Percentiles rank a stretch among this genome's conserved stretches.
Conservation (phyloP, 2,888 invertebrate species). For the Cataglyphis altisquamis region DNA sequence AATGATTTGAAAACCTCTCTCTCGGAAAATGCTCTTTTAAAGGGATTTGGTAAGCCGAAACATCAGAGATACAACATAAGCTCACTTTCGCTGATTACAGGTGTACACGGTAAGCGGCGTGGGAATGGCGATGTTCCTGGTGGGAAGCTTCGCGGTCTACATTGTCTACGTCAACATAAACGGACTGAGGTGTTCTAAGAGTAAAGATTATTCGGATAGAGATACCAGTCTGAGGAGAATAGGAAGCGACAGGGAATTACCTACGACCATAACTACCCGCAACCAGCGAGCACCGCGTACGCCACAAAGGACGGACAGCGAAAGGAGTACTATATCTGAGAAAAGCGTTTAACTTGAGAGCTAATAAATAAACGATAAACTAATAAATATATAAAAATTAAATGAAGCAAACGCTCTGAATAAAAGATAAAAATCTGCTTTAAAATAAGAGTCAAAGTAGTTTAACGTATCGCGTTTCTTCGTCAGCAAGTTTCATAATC, state of each 20-base stretch:
- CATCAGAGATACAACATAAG: neutral
- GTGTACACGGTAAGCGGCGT: conserved; percentile 82
- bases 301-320: conserved; percentile 80
- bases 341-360: conserved; percentile 79
- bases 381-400: neutral
- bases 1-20: neutral
- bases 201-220: conserved; percentile 73
- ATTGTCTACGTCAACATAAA: conserved; percentile 82
- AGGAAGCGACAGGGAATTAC: conserved; percentile 79
- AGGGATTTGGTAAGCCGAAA: neutral
- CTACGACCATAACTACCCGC: conserved; percentile 64
- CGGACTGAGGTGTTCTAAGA: conserved; percentile 77
- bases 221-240: conserved; percentile 81
- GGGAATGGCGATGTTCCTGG: conserved; percentile 83
- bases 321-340: conserved; percentile 81
- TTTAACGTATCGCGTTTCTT: neutral
- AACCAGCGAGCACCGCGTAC: conserved; percentile 57
- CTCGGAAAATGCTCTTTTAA: neutral
- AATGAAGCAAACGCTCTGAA: neutral
- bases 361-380: no score
- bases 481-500: neutral
- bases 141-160: conserved; percentile 83
- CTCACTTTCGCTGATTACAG: conserved; percentile 64
- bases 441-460: neutral
- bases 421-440: conserved; percentile 4